These are phyloP conservation scores for Saccostrea glomerata DNA, from an alignment of 1,140 invertebrate genomes.

Conservation along the genomic window DNA sequence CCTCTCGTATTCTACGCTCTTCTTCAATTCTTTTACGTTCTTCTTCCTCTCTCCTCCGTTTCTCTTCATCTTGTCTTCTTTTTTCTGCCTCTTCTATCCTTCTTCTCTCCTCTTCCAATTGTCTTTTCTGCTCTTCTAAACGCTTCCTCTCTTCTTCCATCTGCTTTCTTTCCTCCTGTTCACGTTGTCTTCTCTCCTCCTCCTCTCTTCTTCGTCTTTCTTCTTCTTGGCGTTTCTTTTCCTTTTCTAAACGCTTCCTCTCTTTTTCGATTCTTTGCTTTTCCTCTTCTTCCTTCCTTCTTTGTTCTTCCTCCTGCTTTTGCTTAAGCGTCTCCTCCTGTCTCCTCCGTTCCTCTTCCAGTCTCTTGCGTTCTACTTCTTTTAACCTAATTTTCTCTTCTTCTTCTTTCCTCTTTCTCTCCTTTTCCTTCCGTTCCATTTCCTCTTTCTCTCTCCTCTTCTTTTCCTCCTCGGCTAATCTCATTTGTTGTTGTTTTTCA, in stretches of 20 bases:
- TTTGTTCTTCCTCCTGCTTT: not conserved
- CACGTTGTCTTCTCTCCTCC: not conserved
- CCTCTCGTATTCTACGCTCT: not conserved
- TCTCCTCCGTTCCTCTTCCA: not conserved
- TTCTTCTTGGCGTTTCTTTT: not conserved
- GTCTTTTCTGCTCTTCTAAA: not conserved
- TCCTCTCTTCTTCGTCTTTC: not conserved
- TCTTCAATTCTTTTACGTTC: slow-evolving; percentile 8
- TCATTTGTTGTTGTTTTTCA: slow-evolving; percentile 1
- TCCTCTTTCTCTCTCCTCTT: not conserved
- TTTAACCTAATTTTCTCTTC: not conserved
- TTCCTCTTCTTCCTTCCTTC: slow-evolving; percentile 3
- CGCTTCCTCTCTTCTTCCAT: not conserved
- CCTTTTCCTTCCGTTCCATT: not conserved
- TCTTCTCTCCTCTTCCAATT: not conserved
- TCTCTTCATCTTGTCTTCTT: not conserved
- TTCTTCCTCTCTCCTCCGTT: not conserved
- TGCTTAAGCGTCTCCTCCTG: not conserved
- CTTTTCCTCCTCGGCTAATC: not conserved
- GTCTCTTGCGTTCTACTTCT: not conserved
- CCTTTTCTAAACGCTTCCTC: not conserved
- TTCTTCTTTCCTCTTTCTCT: not conserved
- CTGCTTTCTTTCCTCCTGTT: not conserved
- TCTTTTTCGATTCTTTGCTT: not conserved
- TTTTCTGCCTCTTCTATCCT: not conserved